Evolutionary conservation across 1,140 invertebrate species (phyloP), one percentile per base, ranked within the genome.

Genomic region (Helicoverpa armigera): DNA sequence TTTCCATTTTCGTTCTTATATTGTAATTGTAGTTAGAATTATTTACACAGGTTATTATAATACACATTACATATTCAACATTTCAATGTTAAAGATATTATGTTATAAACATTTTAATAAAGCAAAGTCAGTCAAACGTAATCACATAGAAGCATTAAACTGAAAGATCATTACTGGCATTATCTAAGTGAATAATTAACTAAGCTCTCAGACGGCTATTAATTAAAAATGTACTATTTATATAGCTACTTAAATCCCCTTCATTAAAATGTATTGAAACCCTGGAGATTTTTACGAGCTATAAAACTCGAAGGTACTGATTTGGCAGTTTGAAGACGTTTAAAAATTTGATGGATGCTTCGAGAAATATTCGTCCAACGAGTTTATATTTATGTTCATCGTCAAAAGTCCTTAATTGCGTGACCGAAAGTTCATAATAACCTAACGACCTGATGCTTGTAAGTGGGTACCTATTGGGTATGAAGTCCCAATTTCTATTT

Each of bases 211-310:
- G 31, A 61, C 73, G 14, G 13, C 56, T 48, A 51, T 75, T 75
- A 75, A 75, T 75, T 75, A 75, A 60, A 75, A 75, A 16, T 75
- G 29, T 60, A 75, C 11, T 70, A 43, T 75, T 75, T 48, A 16
- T 60, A 58, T 70, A 11, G 16, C 50, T 70, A 70, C 63, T 70
- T 70, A 51, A 53, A 14, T 53, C 67, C n/a, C 18, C 5, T 53
- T 70, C 50, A 53, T 53, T 70, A 70, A 70, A 60, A 60, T 60
- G 48, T 53, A 70, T 53, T 29, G 50, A 29, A 53, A 13, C 48
- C 16, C 50, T 53, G 12, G 67, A 48, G 63, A 50, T 50, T 18
- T 67, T 67, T 67, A 67, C 35, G 43, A 50, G 35, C 13, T 35
- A 67, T 67, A 67, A 67, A 67, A 50, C 43, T 67, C 63, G 48